Percentiles rank a stretch among this genome's conserved stretches.
Conservation (phyloP, 92 coral and sea anemone species). For the Zoanthus gigantus region DNA sequence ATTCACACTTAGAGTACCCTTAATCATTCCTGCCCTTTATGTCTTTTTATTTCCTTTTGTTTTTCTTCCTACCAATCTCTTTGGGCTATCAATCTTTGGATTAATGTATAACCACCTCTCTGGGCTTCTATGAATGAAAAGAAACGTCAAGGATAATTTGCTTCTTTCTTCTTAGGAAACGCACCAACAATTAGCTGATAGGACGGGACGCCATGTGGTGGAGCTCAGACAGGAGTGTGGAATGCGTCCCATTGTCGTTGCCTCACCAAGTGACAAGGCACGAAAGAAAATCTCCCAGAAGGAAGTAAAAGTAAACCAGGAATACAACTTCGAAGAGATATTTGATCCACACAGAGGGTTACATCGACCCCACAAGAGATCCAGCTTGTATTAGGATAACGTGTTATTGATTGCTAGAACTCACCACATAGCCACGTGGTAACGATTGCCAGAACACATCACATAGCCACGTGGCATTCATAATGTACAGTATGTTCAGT, state of each 20-base stretch:
- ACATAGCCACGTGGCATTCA: not conserved
- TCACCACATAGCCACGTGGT: not conserved
- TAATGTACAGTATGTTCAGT: not conserved
- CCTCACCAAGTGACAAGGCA: conserved; percentile 85
- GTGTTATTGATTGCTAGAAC: not conserved
- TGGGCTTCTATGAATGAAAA: not conserved
- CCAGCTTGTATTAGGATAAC: conserved; percentile 54
- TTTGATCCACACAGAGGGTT: conserved; percentile 97
- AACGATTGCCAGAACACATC: not conserved
- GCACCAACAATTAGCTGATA: conserved; percentile 95
- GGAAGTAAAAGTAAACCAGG: conserved; percentile 70
- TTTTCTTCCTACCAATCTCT: too few species aligned
- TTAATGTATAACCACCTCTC: too few species aligned
- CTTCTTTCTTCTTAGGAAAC: conserved; percentile 73
- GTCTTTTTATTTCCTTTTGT: too few species aligned
- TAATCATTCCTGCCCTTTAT: too few species aligned
- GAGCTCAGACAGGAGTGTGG: conserved; percentile 93
- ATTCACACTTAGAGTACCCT: too few species aligned
- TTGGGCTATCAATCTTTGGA: too few species aligned
- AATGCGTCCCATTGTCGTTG: conserved; percentile 90
- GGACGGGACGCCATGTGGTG: conserved; percentile 96
- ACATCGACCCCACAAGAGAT: conserved; percentile 89
- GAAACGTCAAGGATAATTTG: not conserved
- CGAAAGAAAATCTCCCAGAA: conserved; percentile 72
- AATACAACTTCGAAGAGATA: conserved; percentile 88